Base-by-base conservation (phyloP, 2,797 vertebrate genomes). In the Alosa sapidissima region DNA sequence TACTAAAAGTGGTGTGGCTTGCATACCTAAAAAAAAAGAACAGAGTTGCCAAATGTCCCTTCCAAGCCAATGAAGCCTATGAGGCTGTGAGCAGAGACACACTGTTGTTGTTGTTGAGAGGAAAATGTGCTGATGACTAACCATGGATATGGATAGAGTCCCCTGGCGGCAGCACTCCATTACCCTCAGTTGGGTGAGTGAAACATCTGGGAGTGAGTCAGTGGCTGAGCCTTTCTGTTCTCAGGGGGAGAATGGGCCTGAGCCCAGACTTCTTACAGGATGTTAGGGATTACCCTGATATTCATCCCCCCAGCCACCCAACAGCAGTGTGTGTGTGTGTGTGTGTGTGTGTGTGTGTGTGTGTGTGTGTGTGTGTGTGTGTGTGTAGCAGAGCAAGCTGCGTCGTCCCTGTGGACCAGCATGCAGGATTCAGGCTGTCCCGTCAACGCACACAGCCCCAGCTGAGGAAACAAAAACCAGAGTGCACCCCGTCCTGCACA, bases 391-490 rank as follows among this genome's bases (percentile, higher is more conserved):
- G 89, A 54, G 9, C n/a, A 33, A 45, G 6, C 28, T 68, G 19
- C 0, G 10, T 81, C 68, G 58, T 78, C 82, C 51, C 36, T 52
- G 81, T n/a, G 41, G 83, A 86, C 36, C 68, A 72, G 36, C 36
- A 47, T 21, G 16, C 36, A 21, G 41, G 41, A 78, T 78, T 21
- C 36, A 78, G 92, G 91, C 89, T 83, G 94, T 93, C 92, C 92
- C 85, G 90, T 90, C 91, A 93, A 92, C 91, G 92, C 78, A 47
- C 72, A 47, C 41, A 85, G 81, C 86, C 85, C 85, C 94, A 95
- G 94, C 94, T 95, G 94, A 95, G 94, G 89, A 90, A 90, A 89
- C 88, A 90, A 87, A 86, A 47, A 41, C 65, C 88, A 78, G 82
- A 41, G 62, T 47, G 36, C 72, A 78, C 41, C 36, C 41, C 1